Conservation (phyloP, 2,797 vertebrate genomes). For the Todus mexicanus region DNA sequence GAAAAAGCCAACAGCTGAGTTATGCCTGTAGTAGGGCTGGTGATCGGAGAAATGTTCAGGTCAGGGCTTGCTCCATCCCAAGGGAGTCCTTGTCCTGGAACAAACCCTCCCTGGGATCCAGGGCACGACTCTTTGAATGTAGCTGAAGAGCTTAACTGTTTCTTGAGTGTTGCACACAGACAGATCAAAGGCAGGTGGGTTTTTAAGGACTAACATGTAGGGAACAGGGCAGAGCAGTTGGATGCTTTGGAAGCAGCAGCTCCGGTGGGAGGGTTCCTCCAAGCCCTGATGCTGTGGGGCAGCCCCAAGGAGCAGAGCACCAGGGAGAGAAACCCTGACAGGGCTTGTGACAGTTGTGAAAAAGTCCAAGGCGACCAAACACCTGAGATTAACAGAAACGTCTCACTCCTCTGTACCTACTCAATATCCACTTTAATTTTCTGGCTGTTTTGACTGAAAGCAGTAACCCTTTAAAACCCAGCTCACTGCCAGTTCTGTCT, state of each 20-base stretch:
- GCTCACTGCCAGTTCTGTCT: not conserved
- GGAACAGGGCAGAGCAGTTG: not conserved
- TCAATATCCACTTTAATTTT: not conserved
- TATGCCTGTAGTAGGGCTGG: rapidly evolving
- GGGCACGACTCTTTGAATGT: not conserved
- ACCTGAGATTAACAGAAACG: not conserved
- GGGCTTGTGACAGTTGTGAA: not conserved
- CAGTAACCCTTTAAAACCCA: not conserved
- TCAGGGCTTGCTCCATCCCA: not conserved
- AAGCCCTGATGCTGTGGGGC: not conserved
- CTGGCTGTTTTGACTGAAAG: not conserved
- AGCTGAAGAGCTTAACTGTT: not conserved
- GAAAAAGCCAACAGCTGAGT: not conserved
- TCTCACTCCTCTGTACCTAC: not conserved
- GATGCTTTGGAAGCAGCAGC: not conserved
- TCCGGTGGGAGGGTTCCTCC: not conserved
- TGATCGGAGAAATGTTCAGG: not conserved
- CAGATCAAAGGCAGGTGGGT: rapidly evolving
- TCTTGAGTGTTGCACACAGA: no score
- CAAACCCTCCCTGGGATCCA: not conserved
- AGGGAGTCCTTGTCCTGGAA: not conserved
- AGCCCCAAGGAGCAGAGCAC: not conserved
- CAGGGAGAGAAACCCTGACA: no score
- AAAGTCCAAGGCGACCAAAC: no score
- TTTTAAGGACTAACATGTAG: not conserved